phyloP scores from a whole-genome alignment of 2,888 invertebrate species.

The Vannuccia rotundouncinata region DNA sequence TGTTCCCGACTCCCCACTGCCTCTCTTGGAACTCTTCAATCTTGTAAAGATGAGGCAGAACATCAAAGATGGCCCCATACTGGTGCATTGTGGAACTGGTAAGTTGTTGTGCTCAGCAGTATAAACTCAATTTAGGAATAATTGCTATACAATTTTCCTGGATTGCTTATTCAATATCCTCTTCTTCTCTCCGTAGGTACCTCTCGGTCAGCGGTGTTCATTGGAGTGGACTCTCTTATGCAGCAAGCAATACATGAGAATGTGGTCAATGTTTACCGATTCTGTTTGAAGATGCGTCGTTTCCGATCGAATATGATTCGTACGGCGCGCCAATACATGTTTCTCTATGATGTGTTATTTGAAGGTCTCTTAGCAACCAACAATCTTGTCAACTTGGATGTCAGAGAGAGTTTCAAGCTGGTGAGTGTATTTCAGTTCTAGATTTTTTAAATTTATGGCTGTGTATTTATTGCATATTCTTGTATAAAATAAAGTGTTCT shows the following conservation, averaged over 20 bases:
- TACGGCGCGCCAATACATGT: constrained; percentile 51
- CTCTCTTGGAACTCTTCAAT: constrained; percentile 49
- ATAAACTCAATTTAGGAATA: too few species aligned
- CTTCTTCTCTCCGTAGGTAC: constrained; percentile 45
- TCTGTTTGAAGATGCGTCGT: constrained; percentile 48
- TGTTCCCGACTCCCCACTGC: constrained; percentile 49
- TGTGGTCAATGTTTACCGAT: constrained; percentile 49
- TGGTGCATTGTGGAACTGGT: constrained; percentile 54
- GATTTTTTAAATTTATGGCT: too few species aligned
- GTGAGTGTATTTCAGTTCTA: too few species aligned
- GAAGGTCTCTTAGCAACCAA: constrained; percentile 48
- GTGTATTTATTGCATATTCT: too few species aligned
- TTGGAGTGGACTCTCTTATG: constrained; percentile 52
- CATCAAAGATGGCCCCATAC: constrained; percentile 43
- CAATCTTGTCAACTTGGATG: constrained; percentile 45
- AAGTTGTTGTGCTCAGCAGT: too few species aligned
- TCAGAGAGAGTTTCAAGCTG: constrained; percentile 45
- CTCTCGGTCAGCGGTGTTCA: constrained; percentile 51
- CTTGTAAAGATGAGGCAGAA: constrained; percentile 40
- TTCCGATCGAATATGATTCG: constrained; percentile 51
- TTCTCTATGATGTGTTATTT: constrained; percentile 53
- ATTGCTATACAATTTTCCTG: too few species aligned
- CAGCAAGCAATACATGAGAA: constrained; percentile 51
- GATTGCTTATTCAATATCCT: neutral
- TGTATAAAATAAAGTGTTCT: too few species aligned